These are phyloP conservation scores for Lipophrys pholis DNA, from an alignment of 2,113 vertebrate genomes.

Conservation along the genomic window DNA sequence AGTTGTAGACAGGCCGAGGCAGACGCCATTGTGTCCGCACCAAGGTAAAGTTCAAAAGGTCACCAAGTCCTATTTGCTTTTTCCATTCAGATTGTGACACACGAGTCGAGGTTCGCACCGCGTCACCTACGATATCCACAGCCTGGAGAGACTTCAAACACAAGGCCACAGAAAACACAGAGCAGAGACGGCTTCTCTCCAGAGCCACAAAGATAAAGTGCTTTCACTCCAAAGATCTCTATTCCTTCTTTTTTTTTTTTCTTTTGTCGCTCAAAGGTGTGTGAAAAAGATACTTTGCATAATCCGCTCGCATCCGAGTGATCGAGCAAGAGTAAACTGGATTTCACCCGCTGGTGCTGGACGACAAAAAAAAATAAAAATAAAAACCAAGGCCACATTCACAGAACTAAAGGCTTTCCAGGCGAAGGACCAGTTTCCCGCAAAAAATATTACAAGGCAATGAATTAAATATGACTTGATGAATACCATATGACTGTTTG, in stretches of 20 bases:
- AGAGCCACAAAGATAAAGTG: conserved; percentile 36
- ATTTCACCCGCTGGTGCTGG: conserved; percentile 61
- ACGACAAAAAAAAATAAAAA: conserved; percentile 2
- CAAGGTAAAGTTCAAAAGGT: conserved; percentile 26
- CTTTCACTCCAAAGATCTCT: conserved; percentile 45
- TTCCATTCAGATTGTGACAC: conserved; percentile 10
- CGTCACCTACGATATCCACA: conserved; percentile 10
- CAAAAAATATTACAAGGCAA: not conserved
- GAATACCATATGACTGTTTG: conserved; percentile 48
- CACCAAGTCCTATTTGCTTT: conserved; percentile 35
- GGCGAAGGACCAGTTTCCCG: conserved; percentile 7
- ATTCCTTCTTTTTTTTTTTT: conserved; percentile 3
- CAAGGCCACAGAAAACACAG: conserved; percentile 6
- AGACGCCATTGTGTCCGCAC: not conserved
- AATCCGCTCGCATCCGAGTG: conserved; percentile 42
- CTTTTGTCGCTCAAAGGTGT: conserved; percentile 27
- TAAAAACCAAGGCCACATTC: conserved; percentile 40
- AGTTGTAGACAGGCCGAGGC: conserved; percentile 13
- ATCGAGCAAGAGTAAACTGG: conserved; percentile 43
- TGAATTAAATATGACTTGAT: conserved; percentile 61
- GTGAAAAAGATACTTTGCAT: conserved; percentile 55
- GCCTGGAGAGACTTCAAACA: conserved; percentile 7
- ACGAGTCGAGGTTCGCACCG: not conserved
- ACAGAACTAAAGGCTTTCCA: conserved; percentile 35
- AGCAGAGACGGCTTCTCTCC: conserved; percentile 5